A percentile compares a stretch with the other conserved stretches of the same genome.
Evolutionary conservation across 2,113 vertebrate genomes (phyloP).

Genomic region (Callaeas wilsoni): DNA sequence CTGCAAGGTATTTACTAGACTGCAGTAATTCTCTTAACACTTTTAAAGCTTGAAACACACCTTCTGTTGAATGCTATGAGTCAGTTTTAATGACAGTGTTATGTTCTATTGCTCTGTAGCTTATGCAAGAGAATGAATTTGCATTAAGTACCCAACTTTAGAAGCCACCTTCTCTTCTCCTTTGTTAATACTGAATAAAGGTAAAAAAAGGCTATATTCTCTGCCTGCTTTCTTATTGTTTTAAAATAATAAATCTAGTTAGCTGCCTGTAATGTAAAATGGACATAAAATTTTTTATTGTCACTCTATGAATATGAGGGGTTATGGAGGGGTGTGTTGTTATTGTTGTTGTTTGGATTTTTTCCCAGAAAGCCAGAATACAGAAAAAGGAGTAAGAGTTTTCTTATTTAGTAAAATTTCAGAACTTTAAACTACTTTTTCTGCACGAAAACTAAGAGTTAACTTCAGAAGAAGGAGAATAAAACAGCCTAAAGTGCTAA

Average conservation of each 20-base stretch:
- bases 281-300: neutral
- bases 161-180: slow-evolving; percentile 51
- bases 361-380: neutral
- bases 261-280: neutral
- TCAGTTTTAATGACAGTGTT: slow-evolving; percentile 68
- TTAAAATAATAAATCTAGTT: slow-evolving; percentile 20
- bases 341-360: rapidly evolving
- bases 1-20: slow-evolving; percentile 38
- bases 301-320: neutral
- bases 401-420: neutral
- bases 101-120: slow-evolving; percentile 47
- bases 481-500: neutral
- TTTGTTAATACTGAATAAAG: slow-evolving; percentile 50
- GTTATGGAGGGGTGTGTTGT: too few species aligned
- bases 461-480: neutral
- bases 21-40: slow-evolving; percentile 46
- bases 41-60: slow-evolving; percentile 55
- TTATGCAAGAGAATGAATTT: slow-evolving; percentile 66
- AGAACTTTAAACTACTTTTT: neutral
- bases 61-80: slow-evolving; percentile 62
- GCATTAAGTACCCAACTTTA: slow-evolving; percentile 61
- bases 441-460: neutral
- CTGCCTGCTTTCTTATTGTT: neutral
- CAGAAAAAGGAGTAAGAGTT: neutral
- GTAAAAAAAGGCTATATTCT: neutral